phyloP scores from a whole-genome alignment of 2,888 invertebrate genomes.

The Dascillus cervinus region DNA sequence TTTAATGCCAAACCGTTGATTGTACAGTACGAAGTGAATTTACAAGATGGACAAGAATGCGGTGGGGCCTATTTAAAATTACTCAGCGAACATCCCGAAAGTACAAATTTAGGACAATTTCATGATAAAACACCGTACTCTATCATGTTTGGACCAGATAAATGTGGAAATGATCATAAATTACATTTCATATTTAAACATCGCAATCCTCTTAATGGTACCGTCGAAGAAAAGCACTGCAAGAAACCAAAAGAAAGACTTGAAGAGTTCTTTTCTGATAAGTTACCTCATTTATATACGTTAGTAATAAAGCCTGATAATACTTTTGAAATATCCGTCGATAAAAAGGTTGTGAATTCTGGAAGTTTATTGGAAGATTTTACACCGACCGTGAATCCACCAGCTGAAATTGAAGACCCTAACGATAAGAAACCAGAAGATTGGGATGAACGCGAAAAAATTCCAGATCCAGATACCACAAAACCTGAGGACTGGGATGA shows the following conservation, averaged over 20 bases:
- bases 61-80: conserved; percentile 97
- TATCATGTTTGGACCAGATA: conserved; percentile 99
- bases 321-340: conserved; percentile 71
- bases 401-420: conserved; percentile 89
- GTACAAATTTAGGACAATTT: conserved; percentile 71
- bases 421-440: conserved; percentile 76
- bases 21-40: conserved; percentile 81
- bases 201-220: conserved; percentile 84
- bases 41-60: conserved; percentile 94
- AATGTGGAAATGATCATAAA: conserved; percentile 94
- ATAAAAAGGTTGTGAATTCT: conserved; percentile 74
- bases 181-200: conserved; percentile 91
- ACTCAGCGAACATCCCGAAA: conserved; percentile 62
- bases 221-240: conserved; percentile 90
- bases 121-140: conserved; percentile 96
- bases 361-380: conserved; percentile 87
- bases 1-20: conserved; percentile 78
- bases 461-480: conserved; percentile 76
- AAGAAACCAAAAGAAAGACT: conserved; percentile 81
- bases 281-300: conserved; percentile 83
- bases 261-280: conserved; percentile 85
- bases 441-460: conserved; percentile 92
- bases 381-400: conserved; percentile 90
- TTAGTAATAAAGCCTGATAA: conserved; percentile 73
- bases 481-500: conserved; percentile 99